Base-by-base conservation (phyloP, 2,888 invertebrate genomes). In the Mesorhabditis spiculigera region DNA sequence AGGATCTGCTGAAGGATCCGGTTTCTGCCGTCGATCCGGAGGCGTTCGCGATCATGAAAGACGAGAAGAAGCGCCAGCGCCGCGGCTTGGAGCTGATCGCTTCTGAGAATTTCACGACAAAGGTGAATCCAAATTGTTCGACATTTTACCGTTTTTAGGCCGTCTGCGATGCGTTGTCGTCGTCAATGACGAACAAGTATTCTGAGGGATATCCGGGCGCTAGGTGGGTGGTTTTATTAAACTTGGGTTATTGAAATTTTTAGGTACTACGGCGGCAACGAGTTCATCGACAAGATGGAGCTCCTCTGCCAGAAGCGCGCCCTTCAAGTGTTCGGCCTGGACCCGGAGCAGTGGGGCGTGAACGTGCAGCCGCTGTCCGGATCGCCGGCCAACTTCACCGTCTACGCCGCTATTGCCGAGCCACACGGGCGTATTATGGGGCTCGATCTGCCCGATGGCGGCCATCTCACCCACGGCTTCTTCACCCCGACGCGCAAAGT, bases 311-410 rank as follows among this genome's bases (percentile, higher is more conserved):
- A 95, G 87, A 90, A 92, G 82, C 90, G 97, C 73, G 91, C 93
- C 0, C 88, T 96, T 63, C 72, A 84, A 70, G 91, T 93, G 1
- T 97, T 91, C 86, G 90, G 90, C 77, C 88, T 96, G 42, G 90
- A 91, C 81, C 90, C 92, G 0, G 92, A 91, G 70, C 90, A 93
- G 86, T 97, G 97, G 97, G 96, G 96, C 67, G 93, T 94, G 16
- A 97, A 97, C 88, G 97, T 97, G 4, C 97, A 97, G 86, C 94
- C 96, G 0, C 94, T 95, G 85, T 96, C 95, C 70, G 93, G 93
- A 81, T 93, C 93, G 6, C 97, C 97, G 28, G 96, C 95, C 4
- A 97, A 97, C 88, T 92, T 97, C 87, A 95, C 95, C 4, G 94
- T 94, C 5, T 97, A 95, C 87, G 95, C 96, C 28, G 86, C 84